These are phyloP conservation scores for Brachirus orientalis DNA, from an alignment of 2,113 vertebrate genomes.

Conservation along the genomic window DNA sequence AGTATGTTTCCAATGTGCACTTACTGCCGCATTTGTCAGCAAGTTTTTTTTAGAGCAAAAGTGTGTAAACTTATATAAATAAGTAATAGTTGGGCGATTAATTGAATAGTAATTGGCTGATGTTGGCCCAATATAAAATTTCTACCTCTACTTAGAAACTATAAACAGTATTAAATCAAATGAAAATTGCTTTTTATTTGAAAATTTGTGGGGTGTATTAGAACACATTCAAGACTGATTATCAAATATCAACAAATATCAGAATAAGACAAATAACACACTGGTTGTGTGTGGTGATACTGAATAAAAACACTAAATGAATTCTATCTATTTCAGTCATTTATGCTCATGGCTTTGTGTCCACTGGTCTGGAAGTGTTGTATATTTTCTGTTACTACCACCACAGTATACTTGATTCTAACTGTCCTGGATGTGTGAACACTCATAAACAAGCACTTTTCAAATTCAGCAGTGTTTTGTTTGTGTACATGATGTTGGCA, in stretches of 20 bases:
- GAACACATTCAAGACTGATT: conserved; percentile 12
- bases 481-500: neutral
- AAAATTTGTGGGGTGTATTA: conserved; percentile 12
- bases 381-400: conserved; percentile 12
- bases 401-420: conserved; percentile 3
- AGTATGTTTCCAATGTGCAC: too few relatives aligned
- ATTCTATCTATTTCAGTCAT: conserved; percentile 52
- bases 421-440: conserved; percentile 9
- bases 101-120: too few relatives aligned
- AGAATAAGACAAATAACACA: conserved; percentile 3
- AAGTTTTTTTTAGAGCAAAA: too few relatives aligned
- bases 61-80: too few relatives aligned
- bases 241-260: neutral
- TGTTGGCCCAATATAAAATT: too few relatives aligned
- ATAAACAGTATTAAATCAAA: conserved; percentile 16
- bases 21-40: too few relatives aligned
- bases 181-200: too few relatives aligned
- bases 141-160: neutral
- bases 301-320: conserved; percentile 42
- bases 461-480: conserved; percentile 33
- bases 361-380: too few relatives aligned
- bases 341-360: conserved; percentile 26
- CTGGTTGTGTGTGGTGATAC: neutral
- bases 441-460: conserved; percentile 37
- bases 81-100: too few relatives aligned